Percentiles rank a stretch among this genome's conserved stretches.
These are phyloP conservation scores for Clivina fossor DNA, from an alignment of 2,888 invertebrate genomes.

Conservation along the genomic window DNA sequence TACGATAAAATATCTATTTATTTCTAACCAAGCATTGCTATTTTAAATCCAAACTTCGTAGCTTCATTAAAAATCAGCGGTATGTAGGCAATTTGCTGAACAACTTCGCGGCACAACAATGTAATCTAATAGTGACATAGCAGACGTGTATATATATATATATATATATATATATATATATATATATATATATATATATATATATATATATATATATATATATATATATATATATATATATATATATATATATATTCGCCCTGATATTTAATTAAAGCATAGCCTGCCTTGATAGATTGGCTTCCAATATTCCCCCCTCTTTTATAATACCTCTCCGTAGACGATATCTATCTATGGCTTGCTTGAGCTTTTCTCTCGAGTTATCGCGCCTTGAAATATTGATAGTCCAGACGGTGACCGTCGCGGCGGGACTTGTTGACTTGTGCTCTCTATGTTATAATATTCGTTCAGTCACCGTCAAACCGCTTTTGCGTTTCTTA, in stretches of 20 bases:
- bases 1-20: no score
- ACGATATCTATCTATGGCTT: neutral
- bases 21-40: no score
- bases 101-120: conserved; percentile 12
- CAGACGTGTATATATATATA: conserved; percentile 34
- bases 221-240: no score
- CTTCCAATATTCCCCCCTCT: conserved; percentile 37
- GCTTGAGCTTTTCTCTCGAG: conserved; percentile 23
- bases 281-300: conserved; percentile 39
- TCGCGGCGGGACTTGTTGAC: neutral
- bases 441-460: conserved; percentile 1
- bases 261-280: conserved; percentile 39
- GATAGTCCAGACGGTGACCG: conserved; percentile 24
- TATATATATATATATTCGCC: no score
- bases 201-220: no score
- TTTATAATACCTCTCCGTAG: conserved; percentile 24
- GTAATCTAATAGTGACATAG: conserved; percentile 34
- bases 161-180: no score
- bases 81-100: conserved; percentile 7
- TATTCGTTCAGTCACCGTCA: conserved; percentile 6
- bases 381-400: conserved; percentile 34
- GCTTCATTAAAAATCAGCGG: conserved; percentile 16
- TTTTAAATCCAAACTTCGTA: conserved; percentile 21
- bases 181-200: no score
- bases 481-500: conserved; percentile 2